Percentiles rank a stretch among this genome's conserved stretches.
Evolutionary conservation across 2,113 vertebrate species (phyloP).

Genomic region (Galbula dea): DNA sequence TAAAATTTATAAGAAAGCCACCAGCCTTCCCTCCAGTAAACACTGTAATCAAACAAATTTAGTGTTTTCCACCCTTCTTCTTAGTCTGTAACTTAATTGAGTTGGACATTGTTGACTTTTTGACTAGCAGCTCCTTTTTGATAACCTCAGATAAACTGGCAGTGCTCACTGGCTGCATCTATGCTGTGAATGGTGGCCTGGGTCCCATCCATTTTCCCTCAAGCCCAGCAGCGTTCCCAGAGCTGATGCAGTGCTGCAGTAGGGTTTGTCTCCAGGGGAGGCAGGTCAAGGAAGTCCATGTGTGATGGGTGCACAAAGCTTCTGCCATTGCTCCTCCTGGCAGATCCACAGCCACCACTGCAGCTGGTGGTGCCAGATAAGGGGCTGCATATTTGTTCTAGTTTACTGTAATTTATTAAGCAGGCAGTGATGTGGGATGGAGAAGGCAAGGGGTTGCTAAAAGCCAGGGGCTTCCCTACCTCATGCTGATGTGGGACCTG

Average conservation of each 20-base stretch:
- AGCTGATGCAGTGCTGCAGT: fast-evolving
- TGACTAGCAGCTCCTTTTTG: neutral
- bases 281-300: neutral
- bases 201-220: neutral
- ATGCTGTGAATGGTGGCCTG: neutral
- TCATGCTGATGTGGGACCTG: fast-evolving
- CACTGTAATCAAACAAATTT: neutral
- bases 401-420: neutral
- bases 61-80: neutral
- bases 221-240: neutral
- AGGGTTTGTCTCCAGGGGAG: neutral
- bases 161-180: neutral
- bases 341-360: neutral
- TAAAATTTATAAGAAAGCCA: neutral
- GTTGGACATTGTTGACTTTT: neutral
- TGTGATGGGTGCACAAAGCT: neutral
- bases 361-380: neutral
- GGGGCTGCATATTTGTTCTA: neutral
- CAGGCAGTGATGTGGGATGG: fast-evolving
- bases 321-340: neutral
- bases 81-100: conserved; percentile 1
- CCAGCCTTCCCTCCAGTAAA: neutral
- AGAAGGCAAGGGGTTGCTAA: neutral
- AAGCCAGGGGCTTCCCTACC: neutral
- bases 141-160: neutral